Evolutionary conservation across 2,113 vertebrate species (phyloP).

Genomic region (Ptyas mucosa): DNA sequence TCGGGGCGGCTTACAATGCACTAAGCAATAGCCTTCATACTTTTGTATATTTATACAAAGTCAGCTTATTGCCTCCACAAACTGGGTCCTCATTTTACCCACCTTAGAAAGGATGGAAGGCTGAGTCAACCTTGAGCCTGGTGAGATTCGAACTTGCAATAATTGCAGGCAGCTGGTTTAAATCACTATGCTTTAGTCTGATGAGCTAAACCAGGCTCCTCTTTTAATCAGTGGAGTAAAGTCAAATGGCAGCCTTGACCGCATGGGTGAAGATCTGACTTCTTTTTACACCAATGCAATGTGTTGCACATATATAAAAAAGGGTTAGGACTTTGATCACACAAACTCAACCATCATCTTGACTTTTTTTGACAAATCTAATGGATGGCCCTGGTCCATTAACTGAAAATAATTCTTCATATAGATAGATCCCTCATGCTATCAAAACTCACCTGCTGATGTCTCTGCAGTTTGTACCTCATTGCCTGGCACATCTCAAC

Average conservation of each 20-base stretch:
- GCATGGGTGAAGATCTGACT: neutral
- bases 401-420: neutral
- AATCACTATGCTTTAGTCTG: too few species aligned
- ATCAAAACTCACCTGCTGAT: conserved; percentile 42
- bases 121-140: too few species aligned
- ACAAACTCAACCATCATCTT: neutral
- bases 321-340: neutral
- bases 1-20: too few species aligned
- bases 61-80: too few species aligned
- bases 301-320: neutral
- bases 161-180: too few species aligned
- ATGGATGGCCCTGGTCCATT: neutral
- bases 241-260: neutral
- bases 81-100: too few species aligned
- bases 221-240: neutral
- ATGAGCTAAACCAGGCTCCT: too few species aligned
- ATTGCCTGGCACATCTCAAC: conserved; percentile 50
- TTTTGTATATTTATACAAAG: too few species aligned
- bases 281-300: neutral
- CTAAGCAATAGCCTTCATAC: too few species aligned
- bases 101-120: too few species aligned
- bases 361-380: neutral
- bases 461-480: conserved; percentile 45
- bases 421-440: neutral
- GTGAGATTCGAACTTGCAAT: too few species aligned